Evolutionary conservation across 2,888 invertebrate species (phyloP), one percentile per base, ranked within the genome.

Genomic region (Lithophane ornitopus): DNA sequence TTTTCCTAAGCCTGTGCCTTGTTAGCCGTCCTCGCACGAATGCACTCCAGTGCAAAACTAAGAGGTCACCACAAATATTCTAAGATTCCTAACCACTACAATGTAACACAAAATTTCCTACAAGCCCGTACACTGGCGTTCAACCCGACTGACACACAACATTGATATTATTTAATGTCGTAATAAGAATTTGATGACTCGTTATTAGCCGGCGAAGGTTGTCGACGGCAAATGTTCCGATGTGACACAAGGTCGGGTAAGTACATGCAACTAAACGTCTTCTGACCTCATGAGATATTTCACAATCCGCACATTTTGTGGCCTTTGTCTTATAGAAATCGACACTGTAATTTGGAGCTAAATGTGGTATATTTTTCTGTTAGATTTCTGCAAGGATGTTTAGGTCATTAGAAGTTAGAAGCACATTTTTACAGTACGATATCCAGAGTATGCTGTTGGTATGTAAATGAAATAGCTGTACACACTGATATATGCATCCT

Each of bases 161-260:
- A 88, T 87, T 88, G 88, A 88, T 88, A 86, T 88, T 87, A 87
- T 87, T 90, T 89, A 87, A 89, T 91, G 91, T 88, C 90, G 91
- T 93, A 94, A 94, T 93, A 92, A 88, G 90, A 90, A 91, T 93
- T 91, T 93, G 94, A 94, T 94, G 94, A 92, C 90, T 89, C 87
- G 91, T 92, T 92, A 94, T 94, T 93, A 94, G 65, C 74, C 19
- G 19, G 58, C 68, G 88, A 88, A 88, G 89, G 88, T 81, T 80
- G 83, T 70, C 70, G 81, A 78, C 78, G 78, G 86, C 80, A 85
- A 88, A 87, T 88, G 88, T 85, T 82, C 81, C 88, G 76, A 85
- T 85, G 87, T 84, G 88, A 84, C 87, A 84, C 88, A 89, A 88
- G 88, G 88, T 83, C 85, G 83, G 65, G 41, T 82, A 87, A 83